A percentile compares a stretch with the other conserved stretches of the same genome.
Evolutionary conservation across 2,113 vertebrate genomes (phyloP).

Genomic region (Urocolius indicus): DNA sequence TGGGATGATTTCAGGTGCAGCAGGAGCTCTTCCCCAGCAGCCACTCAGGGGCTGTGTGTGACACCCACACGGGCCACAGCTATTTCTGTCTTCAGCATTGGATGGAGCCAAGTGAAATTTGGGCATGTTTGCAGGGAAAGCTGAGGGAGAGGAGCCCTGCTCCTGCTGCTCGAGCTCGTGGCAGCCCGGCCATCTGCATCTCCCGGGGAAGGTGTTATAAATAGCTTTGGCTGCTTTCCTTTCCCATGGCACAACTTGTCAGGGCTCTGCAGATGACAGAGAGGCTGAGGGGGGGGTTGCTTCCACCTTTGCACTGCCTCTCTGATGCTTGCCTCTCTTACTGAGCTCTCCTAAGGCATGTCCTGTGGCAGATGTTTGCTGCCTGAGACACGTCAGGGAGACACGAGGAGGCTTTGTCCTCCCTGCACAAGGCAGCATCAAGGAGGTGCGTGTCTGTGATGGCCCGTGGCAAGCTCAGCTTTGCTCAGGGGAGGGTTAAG

Average conservation of each 20-base stretch:
- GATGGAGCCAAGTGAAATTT: rapidly evolving
- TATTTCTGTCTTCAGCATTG: rapidly evolving
- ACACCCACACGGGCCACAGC: rapidly evolving
- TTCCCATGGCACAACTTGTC: rapidly evolving
- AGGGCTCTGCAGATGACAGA: not conserved
- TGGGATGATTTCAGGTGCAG: not conserved
- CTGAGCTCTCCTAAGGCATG: not conserved
- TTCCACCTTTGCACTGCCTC: not conserved
- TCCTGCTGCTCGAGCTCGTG: not conserved
- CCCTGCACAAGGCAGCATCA: not conserved
- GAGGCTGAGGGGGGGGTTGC: not conserved
- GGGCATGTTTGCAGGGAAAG: not conserved
- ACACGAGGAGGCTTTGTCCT: not conserved
- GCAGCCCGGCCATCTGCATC: not conserved
- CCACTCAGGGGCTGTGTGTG: rapidly evolving
- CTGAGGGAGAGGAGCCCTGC: not conserved
- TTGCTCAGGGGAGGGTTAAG: not conserved
- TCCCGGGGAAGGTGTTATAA: not conserved
- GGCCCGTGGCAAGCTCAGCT: not conserved
- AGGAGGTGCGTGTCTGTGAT: rapidly evolving
- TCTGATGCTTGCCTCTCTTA: not conserved
- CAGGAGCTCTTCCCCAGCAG: not conserved
- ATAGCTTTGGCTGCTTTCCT: not conserved
- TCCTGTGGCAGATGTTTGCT: not conserved
- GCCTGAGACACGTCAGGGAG: not conserved